Conservation (phyloP, 1,140 invertebrate genomes). For the Batillaria attramentaria region DNA sequence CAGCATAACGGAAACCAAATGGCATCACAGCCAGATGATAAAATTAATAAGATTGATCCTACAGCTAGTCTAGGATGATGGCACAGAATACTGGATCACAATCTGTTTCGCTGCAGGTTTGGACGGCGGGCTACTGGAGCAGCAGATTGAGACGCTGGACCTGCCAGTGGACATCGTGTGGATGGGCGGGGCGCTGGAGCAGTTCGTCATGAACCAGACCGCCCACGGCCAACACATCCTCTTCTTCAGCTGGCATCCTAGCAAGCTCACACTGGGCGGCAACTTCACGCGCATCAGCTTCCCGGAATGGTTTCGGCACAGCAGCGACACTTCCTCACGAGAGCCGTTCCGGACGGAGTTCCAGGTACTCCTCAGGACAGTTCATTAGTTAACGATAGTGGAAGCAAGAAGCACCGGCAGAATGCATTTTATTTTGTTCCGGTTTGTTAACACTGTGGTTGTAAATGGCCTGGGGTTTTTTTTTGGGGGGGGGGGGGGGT, state of each 20-base stretch:
- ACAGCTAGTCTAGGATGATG: too few relatives aligned
- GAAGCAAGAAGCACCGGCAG: too few relatives aligned
- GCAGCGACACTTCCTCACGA: neutral
- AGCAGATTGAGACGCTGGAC: constrained; percentile 60
- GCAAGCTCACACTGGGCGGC: constrained; percentile 72
- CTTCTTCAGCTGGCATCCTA: constrained; percentile 81
- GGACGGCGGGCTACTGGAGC: constrained; percentile 51
- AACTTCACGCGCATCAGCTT: constrained; percentile 73
- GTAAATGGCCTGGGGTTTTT: too few relatives aligned
- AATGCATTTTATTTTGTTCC: too few relatives aligned
- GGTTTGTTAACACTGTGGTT: too few relatives aligned
- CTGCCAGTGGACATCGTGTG: constrained; percentile 69
- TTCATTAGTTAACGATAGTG: too few relatives aligned
- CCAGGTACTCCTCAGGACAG: neutral
- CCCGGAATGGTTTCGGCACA: constrained; percentile 48
- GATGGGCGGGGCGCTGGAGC: constrained; percentile 55
- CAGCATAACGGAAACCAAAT: too few relatives aligned
- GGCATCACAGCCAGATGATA: too few relatives aligned
- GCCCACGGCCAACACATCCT: constrained; percentile 73
- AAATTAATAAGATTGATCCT: too few relatives aligned
- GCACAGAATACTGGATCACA: too few relatives aligned
- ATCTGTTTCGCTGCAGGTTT: constrained; percentile 49
- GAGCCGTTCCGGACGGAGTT: neutral
- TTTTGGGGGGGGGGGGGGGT: too few relatives aligned
- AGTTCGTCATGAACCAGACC: constrained; percentile 68